These are phyloP conservation scores for Trilocha varians DNA, from an alignment of 2,888 invertebrate genomes.

Conservation along the genomic window DNA sequence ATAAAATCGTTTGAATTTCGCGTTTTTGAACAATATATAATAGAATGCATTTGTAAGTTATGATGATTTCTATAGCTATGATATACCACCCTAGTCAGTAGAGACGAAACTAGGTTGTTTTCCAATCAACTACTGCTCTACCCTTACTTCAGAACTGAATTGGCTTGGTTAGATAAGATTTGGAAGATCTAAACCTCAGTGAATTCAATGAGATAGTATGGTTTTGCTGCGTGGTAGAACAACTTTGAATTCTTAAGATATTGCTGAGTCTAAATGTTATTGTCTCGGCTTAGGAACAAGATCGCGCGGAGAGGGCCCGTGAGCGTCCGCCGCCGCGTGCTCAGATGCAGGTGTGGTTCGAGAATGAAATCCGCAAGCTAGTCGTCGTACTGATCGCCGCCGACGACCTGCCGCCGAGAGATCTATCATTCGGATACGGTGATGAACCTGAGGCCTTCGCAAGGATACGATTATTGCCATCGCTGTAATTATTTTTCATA, in stretches of 20 bases:
- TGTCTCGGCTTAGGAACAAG: constrained; percentile 50
- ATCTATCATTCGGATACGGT: constrained; percentile 84
- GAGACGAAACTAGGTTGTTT: not conserved
- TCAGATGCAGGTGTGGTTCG: constrained; percentile 92
- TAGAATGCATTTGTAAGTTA: constrained; percentile 42
- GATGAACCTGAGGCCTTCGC: constrained; percentile 88
- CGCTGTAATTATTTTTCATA: constrained; percentile 75
- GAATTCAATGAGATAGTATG: not conserved
- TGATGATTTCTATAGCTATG: constrained; percentile 5
- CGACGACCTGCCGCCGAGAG: constrained; percentile 85
- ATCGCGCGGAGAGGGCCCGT: constrained; percentile 50
- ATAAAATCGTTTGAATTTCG: constrained; percentile 7
- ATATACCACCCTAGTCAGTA: constrained; percentile 1
- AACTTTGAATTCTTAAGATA: constrained; percentile 6
- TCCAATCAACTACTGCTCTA: not conserved
- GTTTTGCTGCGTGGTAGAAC: constrained; percentile 21
- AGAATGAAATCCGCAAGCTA: constrained; percentile 85
- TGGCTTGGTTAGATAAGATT: not conserved
- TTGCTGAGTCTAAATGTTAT: constrained; percentile 8
- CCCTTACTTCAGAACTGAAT: not conserved
- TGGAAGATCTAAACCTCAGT: not conserved
- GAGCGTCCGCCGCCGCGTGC: constrained; percentile 85
- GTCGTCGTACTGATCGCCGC: constrained; percentile 90
- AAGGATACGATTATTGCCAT: constrained; percentile 84
- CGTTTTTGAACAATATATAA: constrained; percentile 18